Percentiles rank a stretch among this genome's conserved stretches.
Evolutionary conservation across 2,888 invertebrate genomes (phyloP).

Genomic region (Mesorhabditis belari): DNA sequence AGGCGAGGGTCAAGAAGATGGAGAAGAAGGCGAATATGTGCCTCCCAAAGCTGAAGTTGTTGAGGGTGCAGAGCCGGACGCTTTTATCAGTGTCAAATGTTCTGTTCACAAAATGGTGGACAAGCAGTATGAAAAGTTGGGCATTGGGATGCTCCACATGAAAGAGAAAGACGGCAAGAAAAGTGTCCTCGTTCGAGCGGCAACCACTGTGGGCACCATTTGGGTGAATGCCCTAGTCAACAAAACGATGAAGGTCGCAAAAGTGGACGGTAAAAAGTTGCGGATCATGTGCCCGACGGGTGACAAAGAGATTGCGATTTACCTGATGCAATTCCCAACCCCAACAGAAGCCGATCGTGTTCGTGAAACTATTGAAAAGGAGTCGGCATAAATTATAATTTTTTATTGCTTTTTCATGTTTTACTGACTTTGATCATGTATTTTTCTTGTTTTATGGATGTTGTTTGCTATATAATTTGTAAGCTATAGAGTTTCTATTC

Average conservation of each 20-base stretch:
- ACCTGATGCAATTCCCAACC: background rate
- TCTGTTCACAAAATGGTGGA: constrained; percentile 32
- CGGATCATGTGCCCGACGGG: background rate
- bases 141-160: constrained; percentile 33
- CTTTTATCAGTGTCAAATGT: constrained; percentile 23
- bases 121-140: constrained; percentile 25
- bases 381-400: background rate
- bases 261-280: constrained; percentile 15
- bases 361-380: background rate
- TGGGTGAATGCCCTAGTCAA: constrained; percentile 32
- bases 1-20: background rate
- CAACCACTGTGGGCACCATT: constrained; percentile 31
- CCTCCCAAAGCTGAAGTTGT: constrained; percentile 36
- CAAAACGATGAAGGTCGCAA: constrained; percentile 24
- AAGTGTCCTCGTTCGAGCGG: constrained; percentile 32
- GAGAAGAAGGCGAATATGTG: constrained; percentile 22
- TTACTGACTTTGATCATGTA: no score
- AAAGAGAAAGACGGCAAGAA: constrained; percentile 27
- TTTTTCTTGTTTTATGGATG: no score
- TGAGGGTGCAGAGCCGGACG: constrained; percentile 28
- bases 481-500: no score
- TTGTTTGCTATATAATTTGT: no score
- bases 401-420: no score
- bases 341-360: background rate
- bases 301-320: background rate